Percentiles rank a stretch among this genome's conserved stretches.
These are phyloP conservation scores for Zeus faber DNA, from an alignment of 2,113 vertebrate genomes.

Conservation along the genomic window DNA sequence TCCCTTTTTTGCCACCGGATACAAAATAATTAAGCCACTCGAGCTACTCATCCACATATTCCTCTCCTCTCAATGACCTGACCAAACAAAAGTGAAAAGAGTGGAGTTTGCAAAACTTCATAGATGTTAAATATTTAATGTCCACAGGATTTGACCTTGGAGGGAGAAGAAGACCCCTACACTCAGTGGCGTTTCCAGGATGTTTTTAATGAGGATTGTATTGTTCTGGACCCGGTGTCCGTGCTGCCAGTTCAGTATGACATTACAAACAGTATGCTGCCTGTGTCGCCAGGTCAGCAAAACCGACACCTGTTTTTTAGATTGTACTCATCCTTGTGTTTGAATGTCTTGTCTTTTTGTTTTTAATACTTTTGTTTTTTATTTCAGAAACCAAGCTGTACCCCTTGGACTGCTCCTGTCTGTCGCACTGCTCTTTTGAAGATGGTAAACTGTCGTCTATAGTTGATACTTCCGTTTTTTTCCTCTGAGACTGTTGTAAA, in stretches of 20 bases:
- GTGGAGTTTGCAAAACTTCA: too few species aligned
- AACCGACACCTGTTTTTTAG: too few species aligned
- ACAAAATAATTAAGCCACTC: too few species aligned
- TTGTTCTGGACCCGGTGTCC: constrained; percentile 84
- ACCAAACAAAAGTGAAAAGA: neutral
- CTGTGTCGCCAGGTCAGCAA: constrained; percentile 75
- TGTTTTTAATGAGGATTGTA: constrained; percentile 91
- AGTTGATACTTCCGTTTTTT: neutral
- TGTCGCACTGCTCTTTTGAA: constrained; percentile 79
- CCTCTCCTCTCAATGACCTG: neutral
- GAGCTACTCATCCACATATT: too few species aligned
- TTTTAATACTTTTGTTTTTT: too few species aligned
- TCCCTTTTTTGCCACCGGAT: too few species aligned
- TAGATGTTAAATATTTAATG: neutral
- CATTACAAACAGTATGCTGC: constrained; percentile 81
- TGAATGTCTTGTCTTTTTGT: too few species aligned
- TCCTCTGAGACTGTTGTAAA: too few species aligned
- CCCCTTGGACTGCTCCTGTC: constrained; percentile 83
- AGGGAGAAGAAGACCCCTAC: constrained; percentile 79
- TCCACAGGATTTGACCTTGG: constrained; percentile 66
- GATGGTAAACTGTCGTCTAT: constrained; percentile 74
- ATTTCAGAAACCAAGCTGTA: constrained; percentile 77
- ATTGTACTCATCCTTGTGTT: neutral
- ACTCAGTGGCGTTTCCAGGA: constrained; percentile 85
- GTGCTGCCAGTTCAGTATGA: constrained; percentile 90